Conservation (phyloP, 2,797 vertebrate genomes). For the Catostomus latipinnis region DNA sequence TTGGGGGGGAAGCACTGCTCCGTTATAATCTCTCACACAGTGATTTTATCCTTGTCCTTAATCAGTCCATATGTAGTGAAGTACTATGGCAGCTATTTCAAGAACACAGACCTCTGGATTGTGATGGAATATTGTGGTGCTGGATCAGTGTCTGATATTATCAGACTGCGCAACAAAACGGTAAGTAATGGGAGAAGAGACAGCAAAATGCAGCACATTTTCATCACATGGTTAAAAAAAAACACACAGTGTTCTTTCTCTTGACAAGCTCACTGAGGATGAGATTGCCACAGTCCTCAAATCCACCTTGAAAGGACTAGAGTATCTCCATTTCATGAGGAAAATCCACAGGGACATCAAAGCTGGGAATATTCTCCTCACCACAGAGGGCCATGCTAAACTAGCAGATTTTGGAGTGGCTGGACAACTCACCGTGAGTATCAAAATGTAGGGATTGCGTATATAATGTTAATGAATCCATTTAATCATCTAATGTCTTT, state of each 20-base stretch:
- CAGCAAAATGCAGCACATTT: not conserved
- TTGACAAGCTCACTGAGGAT: conserved; percentile 91
- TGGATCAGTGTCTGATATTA: conserved; percentile 88
- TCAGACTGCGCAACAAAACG: conserved; percentile 96
- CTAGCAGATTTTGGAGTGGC: conserved; percentile 98
- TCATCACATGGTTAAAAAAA: not conserved
- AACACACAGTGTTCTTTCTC: not conserved
- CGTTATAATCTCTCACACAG: not conserved
- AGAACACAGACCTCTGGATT: conserved; percentile 99
- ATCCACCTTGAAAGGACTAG: conserved; percentile 96
- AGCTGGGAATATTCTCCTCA: conserved; percentile 97
- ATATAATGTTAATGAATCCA: too few species aligned
- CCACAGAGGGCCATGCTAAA: conserved; percentile 96
- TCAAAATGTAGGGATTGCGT: not conserved
- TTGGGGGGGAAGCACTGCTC: too few species aligned
- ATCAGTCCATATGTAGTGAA: conserved; percentile 95
- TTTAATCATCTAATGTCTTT: not conserved
- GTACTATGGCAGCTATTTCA: conserved; percentile 99
- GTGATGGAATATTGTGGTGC: conserved; percentile 99
- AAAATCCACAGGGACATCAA: conserved; percentile 99
- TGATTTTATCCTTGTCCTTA: not conserved
- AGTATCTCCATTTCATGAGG: conserved; percentile 99
- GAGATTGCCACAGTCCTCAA: conserved; percentile 98
- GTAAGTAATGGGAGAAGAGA: conserved; percentile 62
- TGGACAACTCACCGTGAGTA: conserved; percentile 91